Base-by-base conservation (phyloP, 2,888 invertebrate genomes). In the Belgica antarctica region DNA sequence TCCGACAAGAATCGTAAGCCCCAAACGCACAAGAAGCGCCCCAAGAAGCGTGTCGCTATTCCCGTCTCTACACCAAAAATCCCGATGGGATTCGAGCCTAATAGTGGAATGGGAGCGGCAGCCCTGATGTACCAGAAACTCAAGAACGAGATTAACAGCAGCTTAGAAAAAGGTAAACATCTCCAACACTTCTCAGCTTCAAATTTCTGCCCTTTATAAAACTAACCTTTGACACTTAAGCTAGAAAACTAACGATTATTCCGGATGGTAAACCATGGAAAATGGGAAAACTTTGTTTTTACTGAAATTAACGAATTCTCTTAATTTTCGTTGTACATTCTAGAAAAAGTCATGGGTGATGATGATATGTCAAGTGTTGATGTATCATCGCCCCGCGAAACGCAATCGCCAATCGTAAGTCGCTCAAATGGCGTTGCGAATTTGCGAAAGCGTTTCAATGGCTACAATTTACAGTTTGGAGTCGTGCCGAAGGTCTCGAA, bases 41-140 rank as follows among this genome's bases (percentile, higher is more conserved):
- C 87, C 72, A 88, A 87, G 79, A 88, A 88, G 81, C 85, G 88
- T 73, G 85, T 85, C n/a, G 87, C 87, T 15, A 89, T 94, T 76
- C 90, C 93, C 1, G 93, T 93, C 27, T 90, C 93, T 74, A 92
- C 92, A 68, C 93, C 94, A 0, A 83, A 91, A 72, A 90, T 92
- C 70, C 86, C 88, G 70, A 82, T 90, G 73, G 87, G 86, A 59
- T 86, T 86, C 77, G 70, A 70, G 12, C 17, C 57, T 2, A 68
- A 27, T n/a, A 41, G 61, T 46, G 41, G 84, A 0, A 71, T 75
- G 82, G 41, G 81, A 78, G 15, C 77, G 81, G 72, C 77, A 81
- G 70, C 70, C 17, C 73, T 78, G 41, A 77, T 79, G 73, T 84
- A 83, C 72, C 86, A 85, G 71, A 78, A 79, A 71, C 76, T 79